Conservation (phyloP, 2,888 invertebrate species). For the Platycheirus albimanus region DNA sequence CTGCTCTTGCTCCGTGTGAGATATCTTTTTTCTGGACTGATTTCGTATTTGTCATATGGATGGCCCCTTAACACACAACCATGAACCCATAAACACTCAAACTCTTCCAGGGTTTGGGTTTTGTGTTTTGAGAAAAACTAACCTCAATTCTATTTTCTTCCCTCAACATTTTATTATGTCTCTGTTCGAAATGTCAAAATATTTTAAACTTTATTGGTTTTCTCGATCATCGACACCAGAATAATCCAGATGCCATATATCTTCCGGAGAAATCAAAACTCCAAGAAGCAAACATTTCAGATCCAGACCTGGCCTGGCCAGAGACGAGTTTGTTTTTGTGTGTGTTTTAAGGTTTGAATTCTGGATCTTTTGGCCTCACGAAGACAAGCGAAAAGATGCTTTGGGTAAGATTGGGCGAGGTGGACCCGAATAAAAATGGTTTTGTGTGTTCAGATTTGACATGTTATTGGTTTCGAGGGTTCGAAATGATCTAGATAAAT, state of each 20-base stretch:
- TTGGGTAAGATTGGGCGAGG: conserved; percentile 48
- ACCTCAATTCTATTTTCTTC: conserved; percentile 61
- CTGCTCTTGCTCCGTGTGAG: conserved; percentile 27
- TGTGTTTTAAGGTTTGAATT: background rate
- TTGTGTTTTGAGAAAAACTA: background rate
- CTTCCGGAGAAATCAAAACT: conserved; percentile 68
- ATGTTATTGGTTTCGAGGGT: conserved; percentile 67
- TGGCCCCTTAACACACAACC: conserved; percentile 22
- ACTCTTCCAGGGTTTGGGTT: conserved; percentile 30
- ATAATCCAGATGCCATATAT: conserved; percentile 69
- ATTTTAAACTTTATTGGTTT: conserved; percentile 73
- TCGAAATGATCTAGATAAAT: conserved; percentile 72
- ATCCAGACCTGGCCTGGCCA: conserved; percentile 3
- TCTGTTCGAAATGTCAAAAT: conserved; percentile 68
- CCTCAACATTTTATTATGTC: conserved; percentile 62
- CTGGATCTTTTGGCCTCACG: conserved; percentile 1
- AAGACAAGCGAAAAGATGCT: conserved; percentile 36
- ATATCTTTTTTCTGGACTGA: conserved; percentile 41
- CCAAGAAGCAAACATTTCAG: conserved; percentile 50
- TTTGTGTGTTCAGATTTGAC: conserved; percentile 60
- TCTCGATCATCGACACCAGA: conserved; percentile 71
- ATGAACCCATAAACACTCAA: conserved; percentile 64
- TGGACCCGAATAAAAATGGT: conserved; percentile 34
- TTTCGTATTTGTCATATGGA: conserved; percentile 15
- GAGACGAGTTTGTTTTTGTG: conserved; percentile 32